These are phyloP conservation scores for Chascanopsetta lugubris DNA, from an alignment of 2,113 vertebrate genomes.

Conservation along the genomic window DNA sequence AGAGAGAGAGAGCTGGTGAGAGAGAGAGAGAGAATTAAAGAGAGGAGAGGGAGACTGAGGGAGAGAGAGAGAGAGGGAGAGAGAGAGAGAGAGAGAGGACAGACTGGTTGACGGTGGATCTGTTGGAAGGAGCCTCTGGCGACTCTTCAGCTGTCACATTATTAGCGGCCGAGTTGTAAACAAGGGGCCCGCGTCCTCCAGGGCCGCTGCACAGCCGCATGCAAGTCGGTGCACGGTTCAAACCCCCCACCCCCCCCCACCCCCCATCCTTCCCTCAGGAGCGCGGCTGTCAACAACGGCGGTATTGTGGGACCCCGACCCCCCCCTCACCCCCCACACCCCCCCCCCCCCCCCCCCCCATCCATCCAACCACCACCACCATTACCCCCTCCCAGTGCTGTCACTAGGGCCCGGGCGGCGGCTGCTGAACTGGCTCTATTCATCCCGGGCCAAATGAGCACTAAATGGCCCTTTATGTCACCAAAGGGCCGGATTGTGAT, in stretches of 20 bases:
- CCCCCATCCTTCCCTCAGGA: constrained; percentile 58
- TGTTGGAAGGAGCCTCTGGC: constrained; percentile 59
- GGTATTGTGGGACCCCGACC: constrained; percentile 88
- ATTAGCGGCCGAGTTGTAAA: constrained; percentile 89
- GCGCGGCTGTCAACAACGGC: constrained; percentile 87
- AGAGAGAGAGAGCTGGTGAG: not conserved
- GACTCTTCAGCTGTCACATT: constrained; percentile 91
- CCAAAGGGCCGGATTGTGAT: constrained; percentile 70
- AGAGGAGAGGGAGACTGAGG: too few relatives aligned
- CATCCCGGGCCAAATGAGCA: constrained; percentile 75
- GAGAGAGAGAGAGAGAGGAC: not conserved
- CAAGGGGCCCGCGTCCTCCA: constrained; percentile 85
- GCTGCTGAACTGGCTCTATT: constrained; percentile 85
- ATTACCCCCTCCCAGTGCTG: constrained; percentile 72
- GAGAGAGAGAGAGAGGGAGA: too few relatives aligned
- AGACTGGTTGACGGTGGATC: too few relatives aligned
- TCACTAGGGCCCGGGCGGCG: constrained; percentile 84
- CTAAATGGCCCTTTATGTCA: constrained; percentile 77
- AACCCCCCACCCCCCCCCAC: constrained; percentile 73
- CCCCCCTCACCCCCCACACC: constrained; percentile 29
- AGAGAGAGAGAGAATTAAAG: too few relatives aligned
- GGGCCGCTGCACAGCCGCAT: constrained; percentile 86
- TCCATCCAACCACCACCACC: not conserved
- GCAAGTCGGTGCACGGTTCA: constrained; percentile 87
- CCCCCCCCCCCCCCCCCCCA: constrained; percentile 34